Conservation (phyloP, 2,113 vertebrate species). For the Otolemur garnettii region DNA sequence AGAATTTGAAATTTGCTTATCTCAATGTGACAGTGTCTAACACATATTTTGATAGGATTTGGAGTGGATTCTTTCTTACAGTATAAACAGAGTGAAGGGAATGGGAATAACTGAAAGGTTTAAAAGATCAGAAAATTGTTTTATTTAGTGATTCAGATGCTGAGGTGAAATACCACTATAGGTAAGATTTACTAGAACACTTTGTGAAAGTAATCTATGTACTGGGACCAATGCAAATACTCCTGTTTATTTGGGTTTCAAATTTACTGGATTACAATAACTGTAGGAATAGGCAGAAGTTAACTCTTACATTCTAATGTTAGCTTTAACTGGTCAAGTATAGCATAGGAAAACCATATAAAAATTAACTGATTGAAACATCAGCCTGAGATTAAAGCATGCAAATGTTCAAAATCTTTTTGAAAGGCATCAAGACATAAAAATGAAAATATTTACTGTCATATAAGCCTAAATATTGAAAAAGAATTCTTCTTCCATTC, state of each 20-base stretch:
- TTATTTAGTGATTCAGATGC: not conserved
- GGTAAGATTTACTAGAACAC: not conserved
- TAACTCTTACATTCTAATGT: not conserved
- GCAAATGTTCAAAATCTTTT: not conserved
- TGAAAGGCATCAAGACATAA: not conserved
- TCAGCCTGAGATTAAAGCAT: not conserved
- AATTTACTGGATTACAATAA: not conserved
- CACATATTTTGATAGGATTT: not conserved
- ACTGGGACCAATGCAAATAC: not conserved
- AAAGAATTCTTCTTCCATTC: not conserved
- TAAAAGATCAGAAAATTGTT: not conserved
- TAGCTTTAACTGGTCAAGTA: not conserved
- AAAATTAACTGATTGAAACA: not conserved
- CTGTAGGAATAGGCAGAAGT: not conserved
- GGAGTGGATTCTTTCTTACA: not conserved
- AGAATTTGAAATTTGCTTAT: not conserved
- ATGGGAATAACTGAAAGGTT: not conserved
- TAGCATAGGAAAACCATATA: not conserved
- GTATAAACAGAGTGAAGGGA: not conserved
- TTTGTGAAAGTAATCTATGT: not conserved
- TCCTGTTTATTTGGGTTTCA: not conserved
- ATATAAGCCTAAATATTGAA: not conserved
- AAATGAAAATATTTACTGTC: not conserved
- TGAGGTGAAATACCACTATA: not conserved
- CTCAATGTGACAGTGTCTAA: not conserved